Evolutionary conservation across 2,888 invertebrate genomes (phyloP).

Genomic region (Stenurella melanura): DNA sequence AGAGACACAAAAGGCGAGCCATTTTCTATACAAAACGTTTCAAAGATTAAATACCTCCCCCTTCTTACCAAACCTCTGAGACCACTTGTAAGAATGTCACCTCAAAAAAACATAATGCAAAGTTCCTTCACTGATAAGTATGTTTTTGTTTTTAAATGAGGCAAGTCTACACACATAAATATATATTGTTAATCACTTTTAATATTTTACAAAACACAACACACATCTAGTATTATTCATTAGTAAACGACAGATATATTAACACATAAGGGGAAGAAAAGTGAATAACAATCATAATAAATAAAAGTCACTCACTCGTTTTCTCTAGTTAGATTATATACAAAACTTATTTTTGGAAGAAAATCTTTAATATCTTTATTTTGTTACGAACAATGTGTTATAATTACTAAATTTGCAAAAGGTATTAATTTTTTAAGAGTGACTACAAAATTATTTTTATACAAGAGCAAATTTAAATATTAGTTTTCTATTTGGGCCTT

Average conservation of each 20-base stretch:
- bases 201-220: constrained; percentile 3
- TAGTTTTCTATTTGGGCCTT: not conserved
- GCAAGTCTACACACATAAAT: not conserved
- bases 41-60: constrained; percentile 7
- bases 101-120: not conserved
- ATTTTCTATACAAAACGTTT: not conserved
- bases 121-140: not conserved
- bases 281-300: constrained; percentile 27
- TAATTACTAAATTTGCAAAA: no score
- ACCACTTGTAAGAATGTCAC: not conserved
- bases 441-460: not conserved
- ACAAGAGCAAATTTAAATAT: not conserved
- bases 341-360: not conserved
- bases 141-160: not conserved
- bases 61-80: constrained; percentile 7
- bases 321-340: not conserved
- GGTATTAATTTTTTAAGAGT: no score
- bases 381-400: not conserved
- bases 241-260: constrained; percentile 32
- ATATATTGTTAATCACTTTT: constrained; percentile 11
- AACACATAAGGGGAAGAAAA: constrained; percentile 32
- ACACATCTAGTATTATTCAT: constrained; percentile 13
- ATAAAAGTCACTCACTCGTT: not conserved
- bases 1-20: not conserved
- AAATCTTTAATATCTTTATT: no score